Evolutionary conservation across 2,888 invertebrate species (phyloP).

Genomic region (Siphonodentalium dalli): DNA sequence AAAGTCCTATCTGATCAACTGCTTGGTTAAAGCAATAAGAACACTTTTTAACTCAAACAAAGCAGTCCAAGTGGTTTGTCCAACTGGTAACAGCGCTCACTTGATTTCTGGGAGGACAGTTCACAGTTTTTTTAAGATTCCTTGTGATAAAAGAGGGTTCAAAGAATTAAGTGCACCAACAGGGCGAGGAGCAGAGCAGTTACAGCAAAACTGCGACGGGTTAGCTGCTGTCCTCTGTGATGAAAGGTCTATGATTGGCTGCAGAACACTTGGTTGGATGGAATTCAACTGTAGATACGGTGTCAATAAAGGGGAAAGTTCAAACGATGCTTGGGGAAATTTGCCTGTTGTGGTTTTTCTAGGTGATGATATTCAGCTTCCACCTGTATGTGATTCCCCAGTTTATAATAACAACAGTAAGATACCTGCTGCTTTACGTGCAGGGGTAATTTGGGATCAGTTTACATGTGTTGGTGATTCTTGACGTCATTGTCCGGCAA

Average conservation of each 20-base stretch:
- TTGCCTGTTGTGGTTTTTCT: constrained; percentile 34
- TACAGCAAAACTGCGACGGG: no score
- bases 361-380: constrained; percentile 34
- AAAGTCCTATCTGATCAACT: constrained; percentile 24
- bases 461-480: no score
- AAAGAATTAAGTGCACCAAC: no score
- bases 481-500: no score
- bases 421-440: no score
- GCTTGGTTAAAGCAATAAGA: constrained; percentile 19
- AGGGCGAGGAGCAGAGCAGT: no score
- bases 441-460: no score
- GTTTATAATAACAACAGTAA: no score
- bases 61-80: constrained; percentile 22
- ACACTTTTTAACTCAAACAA: constrained; percentile 18
- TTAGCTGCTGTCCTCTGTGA: no score
- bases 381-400: constrained; percentile 32
- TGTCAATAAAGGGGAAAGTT: constrained; percentile 1
- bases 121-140: constrained; percentile 28
- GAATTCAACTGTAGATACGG: constrained; percentile 21
- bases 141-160: no score
- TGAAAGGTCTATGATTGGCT: constrained; percentile 26
- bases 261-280: constrained; percentile 26
- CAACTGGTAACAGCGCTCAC: constrained; percentile 30
- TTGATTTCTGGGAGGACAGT: constrained; percentile 27
- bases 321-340: constrained; percentile 24